Evolutionary conservation across 2,888 invertebrate genomes (phyloP), one percentile per base, ranked within the genome.

Genomic region (Diplolepis rosae): DNA sequence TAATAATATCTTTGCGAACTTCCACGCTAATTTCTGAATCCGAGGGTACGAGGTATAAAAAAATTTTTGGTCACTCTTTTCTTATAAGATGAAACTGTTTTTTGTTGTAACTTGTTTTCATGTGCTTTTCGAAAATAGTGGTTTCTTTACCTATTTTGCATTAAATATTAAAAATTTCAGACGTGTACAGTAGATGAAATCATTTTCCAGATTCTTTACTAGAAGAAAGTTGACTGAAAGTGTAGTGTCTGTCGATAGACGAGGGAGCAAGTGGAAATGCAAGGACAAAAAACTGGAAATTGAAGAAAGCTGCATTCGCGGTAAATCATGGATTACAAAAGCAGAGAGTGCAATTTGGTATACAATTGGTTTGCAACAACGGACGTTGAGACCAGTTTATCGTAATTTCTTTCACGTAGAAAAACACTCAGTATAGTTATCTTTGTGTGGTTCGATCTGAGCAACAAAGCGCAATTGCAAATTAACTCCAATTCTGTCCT

Each of bases 401-500:
- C 24, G 39, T 61, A 61, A 61, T 61, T 61, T 39, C 39, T 35
- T 61, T 61, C 61, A 39, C 39, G 24, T 39, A 22, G 61, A 61
- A 61, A 61, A 61, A 61, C 39, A 61, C 24, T 39, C 39, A 39
- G 39, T 61, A n/a, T n/a, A 39, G 39, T 61, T 61, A 39, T 61
- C 56, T 61, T 61, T 22, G 61, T 22, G 39, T 39, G 61, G 61
- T 39, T 39, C 61, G 24, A 61, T 13, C 39, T 4, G n/a, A n/a
- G 15, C 35, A 39, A 61, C 70, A 15, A 32, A 54, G 71, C 69
- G 73, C 79, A 79, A 81, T 82, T 82, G 78, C 75, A 75, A 81
- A 81, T 81, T 79, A 82, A 77, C 76, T 76, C 77, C 76, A 79
- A 82, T 81, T 81, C 72, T 73, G 54, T 71, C 66, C 71, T 67